These are phyloP conservation scores for Dolichomitus sp. DNA, from an alignment of 2,888 invertebrate genomes.

Conservation along the genomic window DNA sequence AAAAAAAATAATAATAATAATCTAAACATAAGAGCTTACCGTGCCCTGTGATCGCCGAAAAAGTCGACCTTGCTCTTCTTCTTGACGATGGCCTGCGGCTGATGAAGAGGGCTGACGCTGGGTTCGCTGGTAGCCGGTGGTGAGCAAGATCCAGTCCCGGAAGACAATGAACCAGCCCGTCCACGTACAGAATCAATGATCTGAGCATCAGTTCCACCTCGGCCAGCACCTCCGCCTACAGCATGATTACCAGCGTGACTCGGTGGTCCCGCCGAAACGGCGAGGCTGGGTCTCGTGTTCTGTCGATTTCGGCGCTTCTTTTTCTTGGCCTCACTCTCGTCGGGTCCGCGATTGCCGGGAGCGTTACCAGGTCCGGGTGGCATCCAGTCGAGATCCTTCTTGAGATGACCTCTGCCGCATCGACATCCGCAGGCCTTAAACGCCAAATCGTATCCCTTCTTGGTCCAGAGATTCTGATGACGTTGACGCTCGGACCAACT, in stretches of 20 bases:
- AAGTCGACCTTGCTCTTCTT: constrained; percentile 93
- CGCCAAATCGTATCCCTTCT: constrained; percentile 98
- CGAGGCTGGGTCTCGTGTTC: constrained; percentile 89
- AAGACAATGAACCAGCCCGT: constrained; percentile 92
- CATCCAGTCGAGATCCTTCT: constrained; percentile 98
- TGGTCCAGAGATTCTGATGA: constrained; percentile 98
- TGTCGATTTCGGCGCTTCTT: constrained; percentile 91
- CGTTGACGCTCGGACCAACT: constrained; percentile 98
- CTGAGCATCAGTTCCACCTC: constrained; percentile 76
- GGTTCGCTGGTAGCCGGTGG: constrained; percentile 94
- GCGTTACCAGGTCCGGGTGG: constrained; percentile 89
- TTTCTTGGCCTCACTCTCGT: constrained; percentile 88
- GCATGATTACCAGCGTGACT: constrained; percentile 84
- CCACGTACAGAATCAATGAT: constrained; percentile 86
- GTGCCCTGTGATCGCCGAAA: constrained; percentile 91
- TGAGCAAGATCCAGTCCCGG: constrained; percentile 93
- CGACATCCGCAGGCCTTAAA: constrained; percentile 98
- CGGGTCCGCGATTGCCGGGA: constrained; percentile 86
- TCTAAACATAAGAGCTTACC: constrained; percentile 88
- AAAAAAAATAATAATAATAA: constrained; percentile 1
- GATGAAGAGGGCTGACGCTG: constrained; percentile 91
- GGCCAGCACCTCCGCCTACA: constrained; percentile 69
- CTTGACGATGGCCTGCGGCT: constrained; percentile 88
- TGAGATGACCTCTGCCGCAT: constrained; percentile 96
- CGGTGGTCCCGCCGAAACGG: constrained; percentile 87